These are phyloP conservation scores for Drosophila birchii DNA, from an alignment of 2,888 invertebrate species.

Conservation along the genomic window DNA sequence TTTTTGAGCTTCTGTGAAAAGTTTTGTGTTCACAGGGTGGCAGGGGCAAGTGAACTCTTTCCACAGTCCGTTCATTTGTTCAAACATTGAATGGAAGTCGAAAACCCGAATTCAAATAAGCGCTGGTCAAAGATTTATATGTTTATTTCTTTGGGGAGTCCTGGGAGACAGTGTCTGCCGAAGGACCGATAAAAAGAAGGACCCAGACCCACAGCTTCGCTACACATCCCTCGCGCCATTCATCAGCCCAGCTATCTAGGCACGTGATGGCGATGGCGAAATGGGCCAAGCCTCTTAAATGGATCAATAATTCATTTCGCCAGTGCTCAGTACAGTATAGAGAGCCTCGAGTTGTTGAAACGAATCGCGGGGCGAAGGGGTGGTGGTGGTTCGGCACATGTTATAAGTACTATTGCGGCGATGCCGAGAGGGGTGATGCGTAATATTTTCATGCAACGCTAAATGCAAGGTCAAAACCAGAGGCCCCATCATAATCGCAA, in stretches of 20 bases:
- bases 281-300: constrained; percentile 34
- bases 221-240: constrained; percentile 2
- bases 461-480: constrained; percentile 63
- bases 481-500: constrained; percentile 48
- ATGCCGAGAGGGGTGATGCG: constrained; percentile 3
- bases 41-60: not conserved
- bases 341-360: constrained; percentile 59
- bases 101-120: constrained; percentile 23
- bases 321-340: constrained; percentile 7
- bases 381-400: not conserved
- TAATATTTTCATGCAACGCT: constrained; percentile 47
- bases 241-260: constrained; percentile 19
- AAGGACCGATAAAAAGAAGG: constrained; percentile 26
- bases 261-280: constrained; percentile 13
- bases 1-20: constrained; percentile 14
- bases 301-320: constrained; percentile 74
- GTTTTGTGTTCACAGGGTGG: constrained; percentile 5
- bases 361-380: constrained; percentile 50
- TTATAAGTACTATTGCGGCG: constrained; percentile 3
- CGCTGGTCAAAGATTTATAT: constrained; percentile 31
- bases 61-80: constrained; percentile 28
- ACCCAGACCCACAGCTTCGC: not conserved
- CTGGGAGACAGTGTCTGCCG: constrained; percentile 8
- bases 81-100: not conserved
- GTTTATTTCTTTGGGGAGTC: constrained; percentile 11